These are phyloP conservation scores for Podiceps cristatus DNA, from an alignment of 2,113 vertebrate species.

Conservation along the genomic window DNA sequence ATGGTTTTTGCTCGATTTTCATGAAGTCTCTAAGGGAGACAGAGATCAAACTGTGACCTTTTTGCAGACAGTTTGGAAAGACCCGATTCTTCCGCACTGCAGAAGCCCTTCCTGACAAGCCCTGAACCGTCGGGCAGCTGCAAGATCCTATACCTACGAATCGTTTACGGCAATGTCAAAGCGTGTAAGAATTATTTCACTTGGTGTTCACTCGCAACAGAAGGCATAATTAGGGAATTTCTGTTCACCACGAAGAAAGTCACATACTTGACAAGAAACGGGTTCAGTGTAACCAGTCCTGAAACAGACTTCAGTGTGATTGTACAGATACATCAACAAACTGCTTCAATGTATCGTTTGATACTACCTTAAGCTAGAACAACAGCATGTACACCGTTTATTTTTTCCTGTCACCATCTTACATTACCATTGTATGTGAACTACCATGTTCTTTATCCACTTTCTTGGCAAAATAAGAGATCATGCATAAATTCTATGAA, in stretches of 20 bases:
- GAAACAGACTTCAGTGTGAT: background rate
- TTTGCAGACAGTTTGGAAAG: background rate
- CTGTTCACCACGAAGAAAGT: background rate
- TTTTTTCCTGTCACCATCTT: background rate
- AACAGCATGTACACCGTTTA: background rate
- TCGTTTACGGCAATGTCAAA: background rate
- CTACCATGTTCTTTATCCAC: background rate
- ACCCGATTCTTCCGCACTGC: background rate
- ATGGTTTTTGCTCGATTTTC: background rate
- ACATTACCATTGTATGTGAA: background rate
- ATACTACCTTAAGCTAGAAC: background rate
- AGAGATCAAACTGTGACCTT: background rate
- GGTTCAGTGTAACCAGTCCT: background rate
- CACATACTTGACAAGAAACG: background rate
- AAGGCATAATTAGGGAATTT: background rate
- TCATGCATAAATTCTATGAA: background rate
- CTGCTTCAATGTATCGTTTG: background rate
- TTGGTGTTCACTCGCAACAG: background rate
- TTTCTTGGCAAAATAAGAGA: background rate
- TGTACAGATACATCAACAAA: background rate
- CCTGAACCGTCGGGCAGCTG: background rate
- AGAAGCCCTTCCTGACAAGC: background rate
- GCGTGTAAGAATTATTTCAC: accelerated
- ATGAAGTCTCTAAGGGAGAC: background rate
- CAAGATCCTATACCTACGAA: background rate